Evolutionary conservation across 2,113 vertebrate genomes (phyloP).

Genomic region (Morone chrysops): DNA sequence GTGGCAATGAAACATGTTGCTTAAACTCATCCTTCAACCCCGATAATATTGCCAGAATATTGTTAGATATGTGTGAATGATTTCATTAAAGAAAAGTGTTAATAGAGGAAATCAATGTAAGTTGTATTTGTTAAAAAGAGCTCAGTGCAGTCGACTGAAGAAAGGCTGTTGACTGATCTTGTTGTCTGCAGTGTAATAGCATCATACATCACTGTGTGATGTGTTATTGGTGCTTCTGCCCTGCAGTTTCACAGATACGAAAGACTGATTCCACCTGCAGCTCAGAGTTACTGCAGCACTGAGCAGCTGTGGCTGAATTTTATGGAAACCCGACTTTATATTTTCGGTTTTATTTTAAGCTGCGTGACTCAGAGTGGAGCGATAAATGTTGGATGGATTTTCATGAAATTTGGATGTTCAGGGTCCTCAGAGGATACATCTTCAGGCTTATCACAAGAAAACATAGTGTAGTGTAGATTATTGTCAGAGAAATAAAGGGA

Average conservation of each 20-base stretch:
- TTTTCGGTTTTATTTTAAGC: slow-evolving; percentile 30
- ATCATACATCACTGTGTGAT: slow-evolving; percentile 67
- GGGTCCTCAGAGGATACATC: slow-evolving; percentile 4
- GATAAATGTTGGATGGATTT: neutral
- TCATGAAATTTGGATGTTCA: neutral
- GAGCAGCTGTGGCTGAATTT: slow-evolving; percentile 46
- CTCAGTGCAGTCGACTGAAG: slow-evolving; percentile 4
- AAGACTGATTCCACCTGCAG: slow-evolving; percentile 69
- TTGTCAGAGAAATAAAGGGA: too few relatives aligned
- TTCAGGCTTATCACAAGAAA: neutral
- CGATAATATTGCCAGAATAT: neutral
- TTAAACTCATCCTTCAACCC: neutral
- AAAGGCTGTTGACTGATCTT: slow-evolving; percentile 63
- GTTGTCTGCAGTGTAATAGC: slow-evolving; percentile 68
- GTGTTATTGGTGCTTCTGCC: slow-evolving; percentile 65
- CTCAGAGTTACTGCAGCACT: slow-evolving; percentile 35
- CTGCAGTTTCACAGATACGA: slow-evolving; percentile 58
- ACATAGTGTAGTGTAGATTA: too few relatives aligned
- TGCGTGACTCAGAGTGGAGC: neutral
- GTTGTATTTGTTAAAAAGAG: slow-evolving; percentile 18
- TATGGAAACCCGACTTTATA: slow-evolving; percentile 26
- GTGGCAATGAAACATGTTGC: slow-evolving; percentile 9
- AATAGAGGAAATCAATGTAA: neutral
- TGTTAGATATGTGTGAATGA: neutral
- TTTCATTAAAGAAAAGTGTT: slow-evolving; percentile 12